Evolutionary conservation across 2,888 invertebrate species (phyloP), one percentile per base, ranked within the genome.

Genomic region (Litoditis marina): DNA sequence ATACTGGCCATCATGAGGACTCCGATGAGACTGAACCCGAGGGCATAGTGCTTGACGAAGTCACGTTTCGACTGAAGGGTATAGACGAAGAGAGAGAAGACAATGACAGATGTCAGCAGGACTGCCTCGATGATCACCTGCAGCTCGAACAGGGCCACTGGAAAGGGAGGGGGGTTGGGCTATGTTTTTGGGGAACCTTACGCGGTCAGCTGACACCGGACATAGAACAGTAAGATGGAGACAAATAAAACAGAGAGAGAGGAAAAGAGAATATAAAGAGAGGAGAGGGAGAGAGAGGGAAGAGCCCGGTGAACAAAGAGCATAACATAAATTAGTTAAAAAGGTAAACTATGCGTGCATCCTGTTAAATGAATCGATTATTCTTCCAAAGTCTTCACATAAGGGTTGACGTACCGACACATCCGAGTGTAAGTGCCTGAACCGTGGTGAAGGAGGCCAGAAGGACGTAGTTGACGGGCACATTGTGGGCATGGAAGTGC

Each of bases 41-140:
- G 82, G 67, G 71, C 84, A 77, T 75, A 89, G 83, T 89, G 89
- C 81, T 89, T 88, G 13, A 90, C 90, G 85, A 91, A 92, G 84
- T 92, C 92, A 55, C 88, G 87, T 82, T 91, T 92, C 16, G 90
- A 89, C 86, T 92, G 92, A 74, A 92, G 88, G 0, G 92, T 91
- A 85, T 89, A 92, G n/a, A 88, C 82, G 0, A 91, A 91, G 59
- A 92, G 86, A 0, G 89, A 88, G 70, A 88, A 86, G 19, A 71
- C 74, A 36, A 74, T 69, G 2, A 71, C 53, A 25, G 64, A 60
- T 25, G 92, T 92, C 65, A 92, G 86, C 0, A 88, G 84, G 34
- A 92, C 86, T 0, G 92, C 92, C 85, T 92, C 89, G 25, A 92
- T 84, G 3, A 92, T 91, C 44, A 90, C 86, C 13, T 86, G 84